These are phyloP conservation scores for Fopius arisanus DNA, from an alignment of 1,140 invertebrate genomes.

Conservation along the genomic window DNA sequence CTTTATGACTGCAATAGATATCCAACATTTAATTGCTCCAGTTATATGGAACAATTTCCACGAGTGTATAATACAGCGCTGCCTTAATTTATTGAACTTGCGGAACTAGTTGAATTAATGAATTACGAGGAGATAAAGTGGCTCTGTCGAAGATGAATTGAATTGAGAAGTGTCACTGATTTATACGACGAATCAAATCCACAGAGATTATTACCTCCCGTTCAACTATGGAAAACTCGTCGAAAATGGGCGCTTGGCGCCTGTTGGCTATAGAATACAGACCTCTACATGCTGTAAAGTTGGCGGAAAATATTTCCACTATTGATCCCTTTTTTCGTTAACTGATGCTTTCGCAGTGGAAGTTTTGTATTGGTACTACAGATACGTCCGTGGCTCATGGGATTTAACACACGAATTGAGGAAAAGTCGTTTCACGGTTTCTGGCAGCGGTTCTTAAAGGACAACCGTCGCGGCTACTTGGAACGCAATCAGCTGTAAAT, in stretches of 20 bases:
- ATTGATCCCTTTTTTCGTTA: slow-evolving; percentile 7
- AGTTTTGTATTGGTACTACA: not conserved
- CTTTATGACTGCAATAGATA: too few species aligned
- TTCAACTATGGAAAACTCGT: slow-evolving; percentile 17
- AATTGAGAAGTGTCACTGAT: slow-evolving; percentile 12
- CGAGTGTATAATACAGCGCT: not conserved
- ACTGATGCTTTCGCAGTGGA: not conserved
- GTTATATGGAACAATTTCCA: not conserved
- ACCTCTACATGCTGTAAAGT: slow-evolving; percentile 14
- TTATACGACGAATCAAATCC: slow-evolving; percentile 22
- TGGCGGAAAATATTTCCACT: slow-evolving; percentile 24
- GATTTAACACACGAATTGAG: slow-evolving; percentile 8
- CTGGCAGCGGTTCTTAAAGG: slow-evolving; percentile 8
- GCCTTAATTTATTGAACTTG: not conserved
- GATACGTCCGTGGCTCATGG: not conserved
- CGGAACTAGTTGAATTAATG: not conserved
- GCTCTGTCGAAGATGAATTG: slow-evolving; percentile 18
- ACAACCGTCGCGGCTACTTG: slow-evolving; percentile 27
- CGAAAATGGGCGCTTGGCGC: slow-evolving; percentile 19
- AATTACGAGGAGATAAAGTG: not conserved
- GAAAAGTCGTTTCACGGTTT: slow-evolving; percentile 13
- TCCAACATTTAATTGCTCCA: not conserved
- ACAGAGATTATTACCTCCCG: slow-evolving; percentile 6
- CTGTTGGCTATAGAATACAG: slow-evolving; percentile 19
- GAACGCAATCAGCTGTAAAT: slow-evolving; percentile 37